Conservation (phyloP, 2,797 vertebrate species). For the Propithecus deckenii region DNA sequence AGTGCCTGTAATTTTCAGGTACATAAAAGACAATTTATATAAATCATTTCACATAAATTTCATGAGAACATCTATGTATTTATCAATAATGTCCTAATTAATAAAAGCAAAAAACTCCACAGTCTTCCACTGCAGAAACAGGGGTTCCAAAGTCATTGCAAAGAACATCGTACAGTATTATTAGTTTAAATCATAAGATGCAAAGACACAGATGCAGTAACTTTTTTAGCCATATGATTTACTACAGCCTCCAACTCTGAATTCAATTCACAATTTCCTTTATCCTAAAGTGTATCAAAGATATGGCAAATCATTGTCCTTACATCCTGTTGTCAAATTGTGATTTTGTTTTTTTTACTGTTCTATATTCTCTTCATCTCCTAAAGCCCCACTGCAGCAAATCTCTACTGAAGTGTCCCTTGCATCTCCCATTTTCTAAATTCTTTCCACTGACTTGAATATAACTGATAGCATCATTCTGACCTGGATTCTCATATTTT, state of each 20-base stretch:
- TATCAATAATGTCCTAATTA: not conserved
- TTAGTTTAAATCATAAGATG: not conserved
- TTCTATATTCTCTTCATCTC: not conserved
- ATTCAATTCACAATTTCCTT: not conserved
- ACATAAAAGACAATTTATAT: not conserved
- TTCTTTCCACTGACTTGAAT: not conserved
- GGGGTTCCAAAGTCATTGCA: not conserved
- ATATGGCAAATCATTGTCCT: not conserved
- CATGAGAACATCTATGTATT: not conserved
- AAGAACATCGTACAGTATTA: not conserved
- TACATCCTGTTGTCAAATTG: not conserved
- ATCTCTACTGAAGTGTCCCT: not conserved
- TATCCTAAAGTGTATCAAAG: not conserved
- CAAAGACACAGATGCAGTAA: not conserved
- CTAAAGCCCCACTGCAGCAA: not conserved
- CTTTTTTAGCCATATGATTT: not conserved
- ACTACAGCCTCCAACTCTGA: not conserved
- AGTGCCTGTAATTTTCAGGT: not conserved
- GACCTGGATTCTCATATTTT: not conserved
- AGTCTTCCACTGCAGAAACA: not conserved
- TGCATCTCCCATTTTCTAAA: slow-evolving; percentile 4
- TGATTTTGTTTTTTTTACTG: not conserved
- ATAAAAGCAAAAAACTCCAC: not conserved
- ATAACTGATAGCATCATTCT: not conserved
- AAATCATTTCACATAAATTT: not conserved